These are phyloP conservation scores for Echiichthys vipera DNA, from an alignment of 2,797 vertebrate genomes.

Conservation along the genomic window DNA sequence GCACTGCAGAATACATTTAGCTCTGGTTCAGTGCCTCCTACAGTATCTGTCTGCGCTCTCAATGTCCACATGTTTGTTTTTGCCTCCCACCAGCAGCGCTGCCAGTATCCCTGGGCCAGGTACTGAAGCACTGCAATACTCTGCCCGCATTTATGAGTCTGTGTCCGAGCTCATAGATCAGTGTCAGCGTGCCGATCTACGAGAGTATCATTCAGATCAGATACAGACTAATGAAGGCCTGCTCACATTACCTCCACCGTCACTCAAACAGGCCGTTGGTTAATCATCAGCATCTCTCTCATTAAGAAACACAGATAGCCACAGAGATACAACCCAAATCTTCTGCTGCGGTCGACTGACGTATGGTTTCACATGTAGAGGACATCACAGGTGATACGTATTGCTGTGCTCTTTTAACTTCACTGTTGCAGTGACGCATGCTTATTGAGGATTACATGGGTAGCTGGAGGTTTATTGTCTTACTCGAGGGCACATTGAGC, in stretches of 20 bases:
- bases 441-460: neutral
- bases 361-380: neutral
- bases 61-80: conserved; percentile 9
- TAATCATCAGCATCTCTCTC: conserved; percentile 64
- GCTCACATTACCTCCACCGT: conserved; percentile 66
- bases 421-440: neutral
- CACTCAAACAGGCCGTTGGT: conserved; percentile 55
- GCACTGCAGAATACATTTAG: neutral
- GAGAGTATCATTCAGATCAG: conserved; percentile 53
- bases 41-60: neutral
- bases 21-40: neutral
- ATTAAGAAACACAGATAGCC: conserved; percentile 62
- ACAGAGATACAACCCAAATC: conserved; percentile 31
- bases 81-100: conserved; percentile 4
- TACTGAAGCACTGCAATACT: conserved; percentile 50
- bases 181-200: conserved; percentile 53
- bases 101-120: neutral
- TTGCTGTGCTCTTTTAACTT: neutral
- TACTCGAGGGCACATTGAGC: neutral
- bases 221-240: conserved; percentile 67
- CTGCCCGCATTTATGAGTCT: conserved; percentile 55
- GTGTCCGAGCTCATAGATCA: conserved; percentile 65
- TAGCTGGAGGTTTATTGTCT: neutral
- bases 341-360: neutral
- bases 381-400: neutral